A percentile compares a stretch with the other conserved stretches of the same genome.
These are phyloP conservation scores for Entomyzon cyanotis DNA, from an alignment of 2,113 vertebrate genomes.

Conservation along the genomic window DNA sequence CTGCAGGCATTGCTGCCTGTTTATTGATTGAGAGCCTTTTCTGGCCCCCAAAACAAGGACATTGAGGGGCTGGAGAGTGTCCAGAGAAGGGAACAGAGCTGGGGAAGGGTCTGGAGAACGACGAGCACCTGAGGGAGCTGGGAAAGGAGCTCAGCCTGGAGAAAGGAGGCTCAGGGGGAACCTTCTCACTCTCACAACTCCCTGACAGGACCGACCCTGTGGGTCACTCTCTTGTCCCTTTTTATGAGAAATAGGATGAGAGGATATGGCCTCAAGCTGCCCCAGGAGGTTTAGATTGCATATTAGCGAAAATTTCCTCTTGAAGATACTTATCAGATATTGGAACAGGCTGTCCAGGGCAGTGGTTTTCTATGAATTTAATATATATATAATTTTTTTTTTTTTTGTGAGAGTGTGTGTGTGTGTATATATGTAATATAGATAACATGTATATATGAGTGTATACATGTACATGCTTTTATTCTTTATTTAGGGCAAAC, in stretches of 20 bases:
- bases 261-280: not conserved
- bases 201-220: no score
- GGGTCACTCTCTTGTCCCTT: not conserved
- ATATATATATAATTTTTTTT: no score
- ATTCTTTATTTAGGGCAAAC: not conserved
- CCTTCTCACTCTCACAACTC: not conserved
- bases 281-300: not conserved
- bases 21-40: not conserved
- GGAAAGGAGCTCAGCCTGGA: not conserved
- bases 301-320: no score
- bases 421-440: no score
- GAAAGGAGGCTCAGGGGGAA: not conserved
- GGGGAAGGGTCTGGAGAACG: not conserved
- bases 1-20: fast-evolving
- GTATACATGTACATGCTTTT: not conserved
- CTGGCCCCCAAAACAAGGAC: not conserved
- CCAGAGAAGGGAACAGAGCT: not conserved
- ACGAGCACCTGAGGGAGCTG: not conserved
- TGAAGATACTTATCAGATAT: not conserved
- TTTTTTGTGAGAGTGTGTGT: no score
- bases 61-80: not conserved
- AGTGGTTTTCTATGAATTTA: not conserved
- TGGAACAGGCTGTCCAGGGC: not conserved
- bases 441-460: not conserved
- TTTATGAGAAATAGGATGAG: not conserved